Evolutionary conservation across 2,888 invertebrate species (phyloP), one percentile per base, ranked within the genome.

Genomic region (Lacanobia wlatinum): DNA sequence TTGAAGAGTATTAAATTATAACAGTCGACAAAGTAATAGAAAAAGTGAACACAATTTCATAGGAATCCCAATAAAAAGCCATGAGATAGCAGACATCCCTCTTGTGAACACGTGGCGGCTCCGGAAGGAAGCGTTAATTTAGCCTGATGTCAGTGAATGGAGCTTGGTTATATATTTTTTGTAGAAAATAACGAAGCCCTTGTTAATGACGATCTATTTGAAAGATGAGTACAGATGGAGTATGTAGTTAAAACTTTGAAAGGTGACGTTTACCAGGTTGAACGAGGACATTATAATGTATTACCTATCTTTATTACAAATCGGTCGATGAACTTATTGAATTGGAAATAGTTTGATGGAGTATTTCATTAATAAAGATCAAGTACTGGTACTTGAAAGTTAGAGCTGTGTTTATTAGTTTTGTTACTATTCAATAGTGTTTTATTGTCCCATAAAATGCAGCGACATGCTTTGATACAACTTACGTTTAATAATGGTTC

Each of bases 61-160:
- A 84, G 78, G 87, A 87, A 87, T 89, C 76, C 69, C 46, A 83
- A 86, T 83, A 84, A 89, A 89, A 87, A 82, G 58, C 53, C 70
- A 76, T 69, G 43, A 34, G 68, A 70, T 75, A 77, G 69, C 75
- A 82, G 85, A 84, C 85, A 81, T 84, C 88, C 86, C 88, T 86
- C 81, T 85, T 87, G 60, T 76, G 82, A 87, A 85, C 92, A 92
- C 92, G 92, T 92, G 92, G 84, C 85, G 14, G 48, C 65, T 56
- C 88, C 87, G 92, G 92, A 92, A 92, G 92, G 92, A 92, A 92
- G 87, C 87, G 85, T 87, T 92, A 89, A 91, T 90, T 90, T 89
- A 84, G 83, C 82, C 61, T 64, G 80, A 84, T 87, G 87, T 87
- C 89, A 89, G 87, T 88, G 89, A 85, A 88, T 89, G 88, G 76